Base-by-base conservation (phyloP, 2,888 invertebrate species). In the Seira sanloemensis region DNA sequence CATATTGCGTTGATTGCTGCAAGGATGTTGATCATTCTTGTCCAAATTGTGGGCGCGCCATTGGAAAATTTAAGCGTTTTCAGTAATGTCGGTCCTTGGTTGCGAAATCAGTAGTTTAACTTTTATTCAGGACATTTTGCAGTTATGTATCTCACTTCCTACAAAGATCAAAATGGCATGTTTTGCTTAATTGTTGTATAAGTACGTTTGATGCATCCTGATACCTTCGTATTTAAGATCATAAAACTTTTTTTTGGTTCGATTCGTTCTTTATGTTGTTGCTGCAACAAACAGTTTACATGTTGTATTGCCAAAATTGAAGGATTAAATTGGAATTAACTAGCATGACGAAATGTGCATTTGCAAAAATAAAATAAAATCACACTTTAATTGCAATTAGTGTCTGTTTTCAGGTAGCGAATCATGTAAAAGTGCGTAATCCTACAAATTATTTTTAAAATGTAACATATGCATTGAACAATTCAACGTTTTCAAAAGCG, bases 11-110 rank as follows among this genome's bases (percentile, higher is more conserved):
- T 12, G 80, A 80, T 23, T 74, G 74, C n/a, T 80, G 80, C 68
- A 80, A 80, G 27, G 80, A 80, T 67, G 80, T 74, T 1, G 74
- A 74, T 68, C 80, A 80, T 62, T 1, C 74, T 9, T 80, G 80
- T 18, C 75, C 80, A 0, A 68, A 24, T 27, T 80, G 80, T 24
- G 50, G 62, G 24, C 9, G 75, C 27, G n/a, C 0, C 5, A 75
- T 80, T 24, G 80, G 80, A 16, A 54, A 5, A 69, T 80, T 80
- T 19, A 68, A 37, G 54, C 54, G 80, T 12, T 80, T 80, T 12
- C 12, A 37, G n/a, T n/a, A n/a, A n/a, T n/a, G n/a, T n/a, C n/a
- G n/a, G n/a, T n/a, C n/a, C n/a, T n/a, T n/a, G n/a, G n/a, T 37
- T 37, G 12, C 37, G 5, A 37, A 37, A 9, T 37, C 12, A 9